A percentile compares a stretch with the other conserved stretches of the same genome.
Conservation (phyloP, 2,113 vertebrate genomes). For the Sphyrna mokarran region DNA sequence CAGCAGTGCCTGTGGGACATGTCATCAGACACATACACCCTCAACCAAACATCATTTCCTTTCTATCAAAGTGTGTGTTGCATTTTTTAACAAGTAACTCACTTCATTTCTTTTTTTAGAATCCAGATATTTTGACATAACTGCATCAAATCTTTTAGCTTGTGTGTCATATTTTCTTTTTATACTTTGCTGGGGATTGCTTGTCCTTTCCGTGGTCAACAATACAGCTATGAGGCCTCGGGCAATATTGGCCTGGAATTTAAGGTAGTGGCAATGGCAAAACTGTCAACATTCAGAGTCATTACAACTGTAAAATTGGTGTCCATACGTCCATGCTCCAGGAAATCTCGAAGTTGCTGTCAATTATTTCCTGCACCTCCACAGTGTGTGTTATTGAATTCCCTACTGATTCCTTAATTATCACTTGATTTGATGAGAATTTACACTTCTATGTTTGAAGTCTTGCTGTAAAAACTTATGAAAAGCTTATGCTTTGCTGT, state of each 20-base stretch:
- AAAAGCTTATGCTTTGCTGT: background rate
- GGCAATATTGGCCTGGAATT: background rate
- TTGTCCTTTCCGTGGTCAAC: background rate
- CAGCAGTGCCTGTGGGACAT: background rate
- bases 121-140: background rate
- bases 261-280: background rate
- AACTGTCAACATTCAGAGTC: background rate
- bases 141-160: background rate
- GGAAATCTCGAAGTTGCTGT: background rate
- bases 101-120: background rate
- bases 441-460: background rate
- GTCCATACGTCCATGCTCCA: background rate
- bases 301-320: background rate
- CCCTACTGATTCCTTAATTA: background rate
- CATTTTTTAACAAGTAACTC: background rate
- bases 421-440: background rate
- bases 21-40: background rate
- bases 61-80: background rate
- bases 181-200: background rate
- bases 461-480: background rate
- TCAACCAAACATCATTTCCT: slow-evolving; percentile 3
- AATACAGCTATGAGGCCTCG: background rate
- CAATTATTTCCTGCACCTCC: background rate
- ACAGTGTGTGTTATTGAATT: background rate
- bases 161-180: background rate